Percentiles rank a stretch among this genome's conserved stretches.
These are phyloP conservation scores for Agelastica alni DNA, from an alignment of 2,888 invertebrate species.

Conservation along the genomic window DNA sequence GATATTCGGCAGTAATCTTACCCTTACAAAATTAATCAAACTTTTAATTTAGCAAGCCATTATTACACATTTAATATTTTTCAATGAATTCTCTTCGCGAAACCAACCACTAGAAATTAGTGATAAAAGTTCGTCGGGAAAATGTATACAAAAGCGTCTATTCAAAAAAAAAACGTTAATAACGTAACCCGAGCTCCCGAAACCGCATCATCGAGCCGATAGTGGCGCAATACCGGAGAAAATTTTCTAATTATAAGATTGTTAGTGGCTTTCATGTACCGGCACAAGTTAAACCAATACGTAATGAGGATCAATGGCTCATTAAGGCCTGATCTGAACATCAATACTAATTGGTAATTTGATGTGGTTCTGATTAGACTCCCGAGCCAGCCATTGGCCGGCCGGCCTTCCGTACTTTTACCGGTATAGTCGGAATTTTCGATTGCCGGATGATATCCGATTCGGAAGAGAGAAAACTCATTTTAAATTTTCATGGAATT, in stretches of 20 bases:
- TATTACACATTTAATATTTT: too few species aligned
- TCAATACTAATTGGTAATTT: slow-evolving; percentile 57
- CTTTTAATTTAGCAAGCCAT: neutral
- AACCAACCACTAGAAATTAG: too few species aligned
- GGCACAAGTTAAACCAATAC: slow-evolving; percentile 35
- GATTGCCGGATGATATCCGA: neutral
- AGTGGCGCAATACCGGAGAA: slow-evolving; percentile 7
- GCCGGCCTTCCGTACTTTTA: neutral
- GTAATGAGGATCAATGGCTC: slow-evolving; percentile 55
- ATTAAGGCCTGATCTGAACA: slow-evolving; percentile 52
- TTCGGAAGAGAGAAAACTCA: too few species aligned
- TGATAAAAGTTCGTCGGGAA: neutral
- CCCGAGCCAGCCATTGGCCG: slow-evolving; percentile 11
- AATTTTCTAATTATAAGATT: slow-evolving; percentile 26
- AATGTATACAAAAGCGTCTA: too few species aligned
- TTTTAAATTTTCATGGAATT: too few species aligned
- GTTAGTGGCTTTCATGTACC: slow-evolving; percentile 19
- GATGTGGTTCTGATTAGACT: slow-evolving; percentile 47
- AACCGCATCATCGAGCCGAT: neutral
- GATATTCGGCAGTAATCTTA: too few species aligned
- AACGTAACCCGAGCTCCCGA: slow-evolving; percentile 16
- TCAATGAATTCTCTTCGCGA: too few species aligned
- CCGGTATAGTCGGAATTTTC: too few species aligned
- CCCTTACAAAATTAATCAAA: too few species aligned
- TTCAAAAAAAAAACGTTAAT: slow-evolving; percentile 16